Percentiles rank a stretch among this genome's conserved stretches.
Evolutionary conservation across 1,140 invertebrate species (phyloP).

Genomic region (Caenorhabditis latens): DNA sequence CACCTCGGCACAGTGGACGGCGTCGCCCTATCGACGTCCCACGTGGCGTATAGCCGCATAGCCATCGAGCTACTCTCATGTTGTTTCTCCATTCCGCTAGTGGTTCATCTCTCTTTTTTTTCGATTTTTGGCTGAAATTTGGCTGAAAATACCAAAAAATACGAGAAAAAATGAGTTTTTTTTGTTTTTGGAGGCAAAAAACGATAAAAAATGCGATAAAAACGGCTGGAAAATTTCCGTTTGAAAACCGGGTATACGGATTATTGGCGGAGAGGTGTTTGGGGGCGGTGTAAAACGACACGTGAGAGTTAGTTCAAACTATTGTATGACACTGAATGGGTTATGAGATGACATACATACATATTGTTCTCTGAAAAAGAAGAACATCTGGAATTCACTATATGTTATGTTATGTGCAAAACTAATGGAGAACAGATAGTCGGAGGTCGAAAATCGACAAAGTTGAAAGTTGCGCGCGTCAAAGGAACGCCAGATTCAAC

Average conservation of each 20-base stretch:
- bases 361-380: neutral
- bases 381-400: neutral
- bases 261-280: neutral
- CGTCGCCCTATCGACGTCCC: constrained; percentile 34
- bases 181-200: too few species aligned
- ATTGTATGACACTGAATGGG: neutral
- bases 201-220: too few species aligned
- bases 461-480: too few species aligned
- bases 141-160: neutral
- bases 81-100: constrained; percentile 26
- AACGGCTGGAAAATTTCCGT: neutral
- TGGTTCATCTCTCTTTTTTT: neutral
- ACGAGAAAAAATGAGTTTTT: too few species aligned
- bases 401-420: neutral
- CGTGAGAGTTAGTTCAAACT: neutral
- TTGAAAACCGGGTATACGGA: constrained; percentile 14
- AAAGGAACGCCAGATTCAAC: too few species aligned
- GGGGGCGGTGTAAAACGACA: neutral
- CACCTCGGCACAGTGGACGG: constrained; percentile 18
- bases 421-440: neutral
- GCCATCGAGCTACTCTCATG: constrained; percentile 42
- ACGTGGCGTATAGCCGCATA: constrained; percentile 35
- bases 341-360: neutral
- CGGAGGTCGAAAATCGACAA: too few species aligned
- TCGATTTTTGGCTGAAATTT: neutral